phyloP scores from a whole-genome alignment of 2,113 vertebrate species.

The Nanorana parkeri region DNA sequence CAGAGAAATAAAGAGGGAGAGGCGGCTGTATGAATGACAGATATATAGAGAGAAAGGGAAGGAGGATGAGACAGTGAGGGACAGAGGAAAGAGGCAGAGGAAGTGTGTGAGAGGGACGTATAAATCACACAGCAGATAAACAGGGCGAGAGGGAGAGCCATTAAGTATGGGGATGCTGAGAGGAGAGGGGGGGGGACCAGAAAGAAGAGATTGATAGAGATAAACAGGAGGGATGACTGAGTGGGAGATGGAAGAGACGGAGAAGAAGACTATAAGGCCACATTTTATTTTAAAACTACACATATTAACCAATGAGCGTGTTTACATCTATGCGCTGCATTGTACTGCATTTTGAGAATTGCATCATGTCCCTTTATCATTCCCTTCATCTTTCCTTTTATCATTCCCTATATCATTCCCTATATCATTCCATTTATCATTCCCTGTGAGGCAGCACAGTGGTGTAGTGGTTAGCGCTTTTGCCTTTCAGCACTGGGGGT shows the following conservation, averaged over 20 bases:
- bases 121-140: constrained; percentile 45
- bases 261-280: constrained; percentile 7
- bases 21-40: constrained; percentile 6
- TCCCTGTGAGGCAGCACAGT: no score
- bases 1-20: constrained; percentile 9
- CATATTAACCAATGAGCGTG: no score
- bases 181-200: background rate
- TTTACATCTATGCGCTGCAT: no score
- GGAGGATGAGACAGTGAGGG: constrained; percentile 41
- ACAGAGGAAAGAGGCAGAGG: constrained; percentile 46
- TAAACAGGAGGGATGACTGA: constrained; percentile 9
- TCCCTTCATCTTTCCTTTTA: no score
- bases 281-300: no score
- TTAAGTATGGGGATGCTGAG: background rate
- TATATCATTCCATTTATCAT: no score
- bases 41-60: constrained; percentile 54
- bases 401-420: no score
- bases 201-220: constrained; percentile 18
- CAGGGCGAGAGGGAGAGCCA: constrained; percentile 33
- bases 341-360: no score
- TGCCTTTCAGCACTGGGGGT: no score
- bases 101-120: constrained; percentile 34
- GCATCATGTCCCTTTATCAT: no score
- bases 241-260: background rate
- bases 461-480: no score